Evolutionary conservation across 2,113 vertebrate genomes (phyloP), one percentile per base, ranked within the genome.

Genomic region (Podarcis muralis): DNA sequence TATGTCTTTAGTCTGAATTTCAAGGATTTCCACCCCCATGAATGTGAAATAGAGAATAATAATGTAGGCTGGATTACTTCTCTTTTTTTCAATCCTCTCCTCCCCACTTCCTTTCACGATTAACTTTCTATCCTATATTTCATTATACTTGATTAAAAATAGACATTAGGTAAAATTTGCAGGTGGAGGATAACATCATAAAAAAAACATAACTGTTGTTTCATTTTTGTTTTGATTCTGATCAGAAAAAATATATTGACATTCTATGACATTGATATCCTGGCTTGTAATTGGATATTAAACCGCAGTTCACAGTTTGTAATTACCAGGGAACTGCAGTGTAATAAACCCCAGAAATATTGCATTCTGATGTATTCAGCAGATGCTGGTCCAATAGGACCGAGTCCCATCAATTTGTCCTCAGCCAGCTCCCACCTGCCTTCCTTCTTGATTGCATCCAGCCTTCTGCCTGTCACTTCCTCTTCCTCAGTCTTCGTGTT

Each of bases 1-100:
- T 20, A 53, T 76, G 1, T 48, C n/a, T 22, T 90, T 62, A 62
- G 66, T 76, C 23, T 11, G 86, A 82, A 87, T 87, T 86, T 88
- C 69, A 27, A 6, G 27, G n/a, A 18, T 53, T 25, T 32, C 20
- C n/a, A 40, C 40, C 37, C 87, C 80, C 43, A 37, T 3, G 57
- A 1, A 2, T n/a, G 8, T 12, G 76, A 6, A 27, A 30, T 62
- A 90, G 40, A 27, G 12, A 43, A 30, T 9, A n/a, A n/a, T 0
- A 4, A 30, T 12, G 5, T 48, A 77, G 84, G 90, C 84, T 43
- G 16, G 2, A 22, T 87, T 1, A 62, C 90, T 88, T 79, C 37
- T 30, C 8, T 91, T 88, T 75, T 20, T 72, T n/a, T 1, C 48
- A 53, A 53, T n/a, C 40, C 23, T 69, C 6, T 87, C 3, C 57